phyloP scores from a whole-genome alignment of 2,797 vertebrate genomes.

The Ctenopoma multispine region DNA sequence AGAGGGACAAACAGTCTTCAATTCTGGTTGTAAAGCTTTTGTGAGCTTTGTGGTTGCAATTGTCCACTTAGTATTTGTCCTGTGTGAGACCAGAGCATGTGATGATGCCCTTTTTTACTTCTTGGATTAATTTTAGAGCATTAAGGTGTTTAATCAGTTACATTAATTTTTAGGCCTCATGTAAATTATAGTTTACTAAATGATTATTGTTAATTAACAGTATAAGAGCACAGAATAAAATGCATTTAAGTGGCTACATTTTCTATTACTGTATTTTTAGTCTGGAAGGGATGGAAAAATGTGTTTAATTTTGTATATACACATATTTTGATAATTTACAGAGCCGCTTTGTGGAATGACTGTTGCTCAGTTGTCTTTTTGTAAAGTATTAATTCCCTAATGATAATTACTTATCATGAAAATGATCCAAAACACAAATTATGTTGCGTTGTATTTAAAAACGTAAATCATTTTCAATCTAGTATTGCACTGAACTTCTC shows the following conservation, averaged over 20 bases:
- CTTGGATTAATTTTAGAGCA: slow-evolving; percentile 43
- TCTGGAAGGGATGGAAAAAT: slow-evolving; percentile 14
- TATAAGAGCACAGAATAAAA: slow-evolving; percentile 83
- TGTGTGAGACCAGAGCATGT: slow-evolving; percentile 71
- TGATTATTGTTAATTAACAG: slow-evolving; percentile 69
- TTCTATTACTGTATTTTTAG: slow-evolving; percentile 37
- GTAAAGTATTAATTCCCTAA: slow-evolving; percentile 17
- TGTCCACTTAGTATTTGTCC: slow-evolving; percentile 65
- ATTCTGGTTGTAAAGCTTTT: slow-evolving; percentile 74
- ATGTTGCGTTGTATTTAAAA: slow-evolving; percentile 21
- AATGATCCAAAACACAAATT: slow-evolving; percentile 17
- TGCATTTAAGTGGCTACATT: slow-evolving; percentile 71
- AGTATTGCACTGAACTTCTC: slow-evolving; percentile 16
- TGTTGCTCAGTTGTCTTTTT: slow-evolving; percentile 31
- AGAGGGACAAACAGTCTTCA: slow-evolving; percentile 67
- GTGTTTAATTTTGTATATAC: neutral
- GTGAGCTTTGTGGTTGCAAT: slow-evolving; percentile 61
- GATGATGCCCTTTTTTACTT: slow-evolving; percentile 52
- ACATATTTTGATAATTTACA: slow-evolving; percentile 8
- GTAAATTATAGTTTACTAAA: slow-evolving; percentile 68
- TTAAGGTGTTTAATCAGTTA: slow-evolving; percentile 64
- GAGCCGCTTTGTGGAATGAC: slow-evolving; percentile 32
- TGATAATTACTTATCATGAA: slow-evolving; percentile 36
- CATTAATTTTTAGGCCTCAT: slow-evolving; percentile 74
- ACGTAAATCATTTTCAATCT: slow-evolving; percentile 13